Base-by-base conservation (phyloP, 2,797 vertebrate species). In the Acanthis flammea region DNA sequence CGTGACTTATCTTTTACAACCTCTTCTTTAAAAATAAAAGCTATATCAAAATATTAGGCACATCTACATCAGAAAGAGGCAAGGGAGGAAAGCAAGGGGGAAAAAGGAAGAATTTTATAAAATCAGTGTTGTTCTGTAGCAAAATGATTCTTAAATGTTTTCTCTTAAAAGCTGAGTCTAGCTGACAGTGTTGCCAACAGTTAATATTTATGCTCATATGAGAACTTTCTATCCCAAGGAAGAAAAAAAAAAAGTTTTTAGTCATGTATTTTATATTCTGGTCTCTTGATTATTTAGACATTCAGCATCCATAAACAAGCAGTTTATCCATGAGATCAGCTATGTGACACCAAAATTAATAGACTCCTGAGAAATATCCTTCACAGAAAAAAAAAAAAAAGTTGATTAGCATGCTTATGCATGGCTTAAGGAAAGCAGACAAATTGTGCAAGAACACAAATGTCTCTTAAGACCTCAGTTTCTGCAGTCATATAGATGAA, bases 301-400 rank as follows among this genome's bases (percentile, higher is more conserved):
- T 94, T 97, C 88, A 94, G 47, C 60, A 84, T 65, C 84, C 87
- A 79, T 86, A 96, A 97, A 88, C 70, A 95, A 90, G 66, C 75
- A 95, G 74, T 90, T 94, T 96, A 96, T 96, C 92, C 87, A 54
- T 25, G 28, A 91, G 54, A 96, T 76, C 81, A 88, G 91, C 80
- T 92, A 95, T 75, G 86, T 88, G 90, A 88, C 80, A 82, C 22
- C 72, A 85, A 96, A 96, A 95, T 89, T 95, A 97, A 92, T 65
- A 72, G 66, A 79, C 24, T 37, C 19, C 35, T 86, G 45, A 92
- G 86, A 93, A 97, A 86, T 37, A 84, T 2, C 7, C 41, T 91
- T 89, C 45, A 48, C 3, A 12, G 24, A 37, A 51, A 31, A 25
- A 23, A 54, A 23, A 13, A 4, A 58, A 17, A 33, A 24, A 3